These are phyloP conservation scores for Vidua chalybeata DNA, from an alignment of 2,113 vertebrate species.

Conservation along the genomic window DNA sequence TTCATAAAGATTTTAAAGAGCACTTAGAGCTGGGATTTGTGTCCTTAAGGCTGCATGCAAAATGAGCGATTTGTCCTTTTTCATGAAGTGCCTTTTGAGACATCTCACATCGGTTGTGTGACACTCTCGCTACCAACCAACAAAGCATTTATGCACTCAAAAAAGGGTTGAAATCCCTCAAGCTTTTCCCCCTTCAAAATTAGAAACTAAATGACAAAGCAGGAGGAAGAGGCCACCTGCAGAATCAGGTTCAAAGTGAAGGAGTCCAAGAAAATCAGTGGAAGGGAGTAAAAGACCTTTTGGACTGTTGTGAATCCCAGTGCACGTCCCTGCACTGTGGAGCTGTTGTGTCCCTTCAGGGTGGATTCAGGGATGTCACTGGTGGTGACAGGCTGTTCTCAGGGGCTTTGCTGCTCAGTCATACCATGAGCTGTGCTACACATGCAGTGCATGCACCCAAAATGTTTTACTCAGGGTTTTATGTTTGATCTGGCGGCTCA, in stretches of 20 bases:
- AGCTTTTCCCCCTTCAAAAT: background rate
- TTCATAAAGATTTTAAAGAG: constrained; percentile 4
- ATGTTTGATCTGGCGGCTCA: background rate
- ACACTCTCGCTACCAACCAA: background rate
- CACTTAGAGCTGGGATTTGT: background rate
- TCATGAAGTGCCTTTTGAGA: background rate
- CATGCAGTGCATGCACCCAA: background rate
- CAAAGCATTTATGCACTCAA: background rate
- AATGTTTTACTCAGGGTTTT: background rate
- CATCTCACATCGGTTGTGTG: background rate
- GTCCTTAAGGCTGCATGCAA: background rate
- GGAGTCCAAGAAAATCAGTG: background rate
- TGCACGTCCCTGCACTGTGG: background rate
- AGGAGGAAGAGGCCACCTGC: background rate
- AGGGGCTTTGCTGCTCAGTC: background rate
- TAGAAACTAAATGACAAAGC: background rate
- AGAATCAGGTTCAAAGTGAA: background rate
- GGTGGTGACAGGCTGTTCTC: background rate
- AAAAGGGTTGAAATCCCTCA: background rate
- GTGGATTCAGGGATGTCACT: background rate
- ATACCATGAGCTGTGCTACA: rapidly evolving
- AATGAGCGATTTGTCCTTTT: background rate
- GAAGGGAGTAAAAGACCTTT: background rate
- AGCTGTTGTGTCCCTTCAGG: background rate
- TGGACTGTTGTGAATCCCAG: too few species aligned